These are phyloP conservation scores for Clarias pachynema DNA, from an alignment of 2,797 vertebrate species.

Conservation along the genomic window DNA sequence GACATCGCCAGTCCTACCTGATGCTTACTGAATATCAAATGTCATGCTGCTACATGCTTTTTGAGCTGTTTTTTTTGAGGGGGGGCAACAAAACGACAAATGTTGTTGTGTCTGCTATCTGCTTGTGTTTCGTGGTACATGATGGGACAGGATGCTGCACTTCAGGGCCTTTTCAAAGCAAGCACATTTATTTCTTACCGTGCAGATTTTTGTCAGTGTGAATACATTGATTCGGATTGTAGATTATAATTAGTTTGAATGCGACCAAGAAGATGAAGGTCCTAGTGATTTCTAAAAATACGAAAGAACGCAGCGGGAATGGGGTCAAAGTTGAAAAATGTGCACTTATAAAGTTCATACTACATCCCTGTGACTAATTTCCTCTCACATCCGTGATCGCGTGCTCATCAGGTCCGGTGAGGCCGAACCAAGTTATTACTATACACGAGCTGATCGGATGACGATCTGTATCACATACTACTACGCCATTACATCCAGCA, in stretches of 20 bases:
- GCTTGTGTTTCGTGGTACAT: neutral
- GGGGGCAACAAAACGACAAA: neutral
- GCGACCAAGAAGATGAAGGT: no score
- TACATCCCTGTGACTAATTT: no score
- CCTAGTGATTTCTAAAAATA: no score
- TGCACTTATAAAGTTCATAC: no score
- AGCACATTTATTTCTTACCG: neutral
- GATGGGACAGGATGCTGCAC: neutral
- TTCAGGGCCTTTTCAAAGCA: neutral
- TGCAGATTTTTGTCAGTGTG: neutral
- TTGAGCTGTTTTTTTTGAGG: neutral
- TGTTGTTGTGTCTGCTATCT: neutral
- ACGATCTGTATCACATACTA: no score
- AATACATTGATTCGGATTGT: neutral
- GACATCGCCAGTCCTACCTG: neutral
- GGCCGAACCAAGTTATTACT: no score
- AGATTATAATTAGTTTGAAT: neutral
- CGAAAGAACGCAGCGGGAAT: no score
- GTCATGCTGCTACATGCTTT: neutral
- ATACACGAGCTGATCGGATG: no score
- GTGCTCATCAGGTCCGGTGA: no score
- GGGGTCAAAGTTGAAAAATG: no score
- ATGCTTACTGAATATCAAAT: neutral
- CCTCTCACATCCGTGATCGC: no score
- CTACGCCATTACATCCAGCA: no score